Evolutionary conservation across 2,888 invertebrate species (phyloP).

Genomic region (Mechanitis mazaeus): DNA sequence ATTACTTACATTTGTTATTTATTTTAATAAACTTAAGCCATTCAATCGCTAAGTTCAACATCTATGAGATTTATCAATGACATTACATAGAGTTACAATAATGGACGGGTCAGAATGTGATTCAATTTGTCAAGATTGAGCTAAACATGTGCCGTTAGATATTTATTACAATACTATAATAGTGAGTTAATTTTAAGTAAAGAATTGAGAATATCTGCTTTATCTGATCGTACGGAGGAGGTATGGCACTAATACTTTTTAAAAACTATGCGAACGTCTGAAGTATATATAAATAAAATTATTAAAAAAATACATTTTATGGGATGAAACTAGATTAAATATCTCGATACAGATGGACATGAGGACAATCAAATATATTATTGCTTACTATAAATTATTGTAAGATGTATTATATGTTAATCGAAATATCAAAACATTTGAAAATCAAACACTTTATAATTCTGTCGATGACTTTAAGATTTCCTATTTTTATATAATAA

Average conservation of each 20-base stretch:
- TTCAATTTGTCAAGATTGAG: slow-evolving; percentile 42
- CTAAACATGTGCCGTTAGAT: slow-evolving; percentile 33
- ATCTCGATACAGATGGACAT: too few species aligned
- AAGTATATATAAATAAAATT: slow-evolving; percentile 24
- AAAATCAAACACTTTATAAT: too few species aligned
- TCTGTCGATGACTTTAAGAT: too few species aligned
- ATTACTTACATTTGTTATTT: too few species aligned
- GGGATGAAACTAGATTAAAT: too few species aligned
- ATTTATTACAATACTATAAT: too few species aligned
- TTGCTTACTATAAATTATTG: too few species aligned
- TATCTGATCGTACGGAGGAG: slow-evolving; percentile 30
- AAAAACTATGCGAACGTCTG: slow-evolving; percentile 37
- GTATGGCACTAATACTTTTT: slow-evolving; percentile 59
- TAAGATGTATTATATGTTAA: too few species aligned
- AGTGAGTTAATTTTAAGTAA: neutral
- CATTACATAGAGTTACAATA: slow-evolving; percentile 38
- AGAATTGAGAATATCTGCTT: slow-evolving; percentile 1
- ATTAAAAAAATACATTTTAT: neutral
- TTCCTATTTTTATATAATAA: too few species aligned
- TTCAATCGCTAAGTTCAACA: slow-evolving; percentile 9
- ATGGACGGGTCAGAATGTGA: slow-evolving; percentile 57
- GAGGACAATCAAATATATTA: too few species aligned
- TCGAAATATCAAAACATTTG: too few species aligned
- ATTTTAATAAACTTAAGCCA: slow-evolving; percentile 1
- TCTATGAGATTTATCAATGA: slow-evolving; percentile 17